phyloP scores from a whole-genome alignment of 2,888 invertebrate species.

The Brenthis hecate region DNA sequence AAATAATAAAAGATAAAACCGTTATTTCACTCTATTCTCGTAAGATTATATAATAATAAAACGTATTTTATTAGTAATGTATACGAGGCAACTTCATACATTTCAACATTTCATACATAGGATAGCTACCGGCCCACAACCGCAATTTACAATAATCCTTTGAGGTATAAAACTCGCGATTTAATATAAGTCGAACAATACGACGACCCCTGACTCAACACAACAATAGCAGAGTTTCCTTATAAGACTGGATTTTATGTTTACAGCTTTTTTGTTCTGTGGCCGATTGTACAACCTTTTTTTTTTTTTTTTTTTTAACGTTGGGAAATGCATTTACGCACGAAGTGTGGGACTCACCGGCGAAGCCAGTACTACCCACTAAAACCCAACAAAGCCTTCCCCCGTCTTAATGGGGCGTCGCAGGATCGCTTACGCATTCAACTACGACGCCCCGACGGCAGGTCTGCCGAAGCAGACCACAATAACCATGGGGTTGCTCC shows the following conservation, averaged over 20 bases:
- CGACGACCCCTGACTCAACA: conserved; percentile 64
- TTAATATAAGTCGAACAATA: conserved; percentile 78
- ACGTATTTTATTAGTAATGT: conserved; percentile 12
- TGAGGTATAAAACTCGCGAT: conserved; percentile 71
- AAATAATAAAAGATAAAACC: no score
- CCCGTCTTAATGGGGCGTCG: no score
- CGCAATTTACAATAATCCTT: conserved; percentile 29
- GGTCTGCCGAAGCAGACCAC: no score
- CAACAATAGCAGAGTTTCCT: conserved; percentile 76
- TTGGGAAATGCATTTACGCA: no score
- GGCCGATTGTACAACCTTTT: conserved; percentile 22
- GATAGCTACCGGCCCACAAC: conserved; percentile 19
- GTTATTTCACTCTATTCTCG: no score
- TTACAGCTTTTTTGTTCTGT: conserved; percentile 50
- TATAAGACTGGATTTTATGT: conserved; percentile 66
- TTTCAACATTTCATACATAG: conserved; percentile 18
- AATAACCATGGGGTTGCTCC: no score
- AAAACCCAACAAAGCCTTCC: no score
- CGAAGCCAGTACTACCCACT: no score
- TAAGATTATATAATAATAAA: conserved; percentile 8
- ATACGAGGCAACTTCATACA: conserved; percentile 11
- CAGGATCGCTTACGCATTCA: no score
- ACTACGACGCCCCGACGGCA: no score
- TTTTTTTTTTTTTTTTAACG: no score
- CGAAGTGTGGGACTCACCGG: no score